Evolutionary conservation across 2,797 vertebrate genomes (phyloP).

Genomic region (Salarias fasciatus): DNA sequence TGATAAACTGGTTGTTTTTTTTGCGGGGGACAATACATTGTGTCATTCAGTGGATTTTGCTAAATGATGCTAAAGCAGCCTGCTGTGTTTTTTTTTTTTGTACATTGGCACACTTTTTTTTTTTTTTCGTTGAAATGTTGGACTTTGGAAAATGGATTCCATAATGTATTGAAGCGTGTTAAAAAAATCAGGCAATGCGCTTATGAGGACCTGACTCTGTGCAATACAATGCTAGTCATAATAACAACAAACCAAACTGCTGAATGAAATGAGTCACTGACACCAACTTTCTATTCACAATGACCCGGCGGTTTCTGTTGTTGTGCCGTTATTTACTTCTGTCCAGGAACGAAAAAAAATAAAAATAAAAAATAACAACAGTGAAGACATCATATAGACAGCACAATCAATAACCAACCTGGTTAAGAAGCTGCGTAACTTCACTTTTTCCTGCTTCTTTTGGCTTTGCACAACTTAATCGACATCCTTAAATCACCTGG

Average conservation of each 20-base stretch:
- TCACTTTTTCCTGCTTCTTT: conserved; percentile 68
- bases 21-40: too few relatives aligned
- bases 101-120: conserved; percentile 21
- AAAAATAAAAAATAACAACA: conserved; percentile 62
- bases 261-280: conserved; percentile 37
- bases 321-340: conserved; percentile 75
- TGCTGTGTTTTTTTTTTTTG: conserved; percentile 19
- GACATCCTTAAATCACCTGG: conserved; percentile 62
- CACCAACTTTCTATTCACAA: conserved; percentile 66
- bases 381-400: conserved; percentile 83
- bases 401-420: conserved; percentile 81
- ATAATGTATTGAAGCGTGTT: too few relatives aligned
- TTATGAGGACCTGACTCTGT: conserved; percentile 39
- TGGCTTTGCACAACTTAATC: conserved; percentile 71
- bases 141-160: too few relatives aligned
- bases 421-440: conserved; percentile 76
- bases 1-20: neutral
- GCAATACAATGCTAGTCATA: conserved; percentile 35
- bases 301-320: conserved; percentile 61
- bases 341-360: conserved; percentile 67
- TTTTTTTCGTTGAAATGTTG: too few relatives aligned
- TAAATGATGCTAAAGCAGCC: conserved; percentile 22
- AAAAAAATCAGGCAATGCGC: neutral
- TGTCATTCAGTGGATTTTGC: conserved; percentile 10
- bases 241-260: neutral